Evolutionary conservation across 2,797 vertebrate genomes (phyloP), one percentile per base, ranked within the genome.

Genomic region (Anguilla marmorata): DNA sequence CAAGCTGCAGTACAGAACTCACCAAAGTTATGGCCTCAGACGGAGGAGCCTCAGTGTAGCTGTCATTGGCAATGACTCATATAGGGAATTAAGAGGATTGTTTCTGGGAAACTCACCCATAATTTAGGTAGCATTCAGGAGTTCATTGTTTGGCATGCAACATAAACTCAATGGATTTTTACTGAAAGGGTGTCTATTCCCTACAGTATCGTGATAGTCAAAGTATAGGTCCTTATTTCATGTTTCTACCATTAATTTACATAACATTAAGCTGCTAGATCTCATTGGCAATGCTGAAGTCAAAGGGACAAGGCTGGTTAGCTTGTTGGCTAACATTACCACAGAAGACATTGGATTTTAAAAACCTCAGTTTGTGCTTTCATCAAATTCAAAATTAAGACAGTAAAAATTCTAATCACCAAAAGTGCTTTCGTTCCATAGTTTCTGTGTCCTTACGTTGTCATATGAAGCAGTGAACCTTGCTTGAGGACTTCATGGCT

Each of bases 321-420:
- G 79, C 0, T 5, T 48, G 45, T 45, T 50, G 19, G 45, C 79
- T 82, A 50, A 19, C 79, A 48, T 82, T 24, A 82, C 79, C 79
- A 24, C 24, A 24, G 45, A 82, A 82, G 79, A 50, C 21, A 19
- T 79, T 45, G 37, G 14, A 79, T 79, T 74, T 12, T 74, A 37
- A 74, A 74, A 74, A 74, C 72, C 12, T 69, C 66, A 14, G 8
- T 37, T 41, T 82, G 79, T 82, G 79, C 45, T 82, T 82, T 82
- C 6, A 50, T 82, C 19, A 50, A 50, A 82, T 82, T 82, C 41
- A 82, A 82, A 82, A 82, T 82, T 82, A 82, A 82, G 41, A 82
- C 37, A 33, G 27, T 74, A 79, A 79, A 79, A 82, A 50, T 82
- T 8, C 50, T 82, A 41, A 41, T 79, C 37, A 19, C 45, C 45